These are phyloP conservation scores for Leptinotarsa peninsularis DNA, from an alignment of 2,888 invertebrate species.

Conservation along the genomic window DNA sequence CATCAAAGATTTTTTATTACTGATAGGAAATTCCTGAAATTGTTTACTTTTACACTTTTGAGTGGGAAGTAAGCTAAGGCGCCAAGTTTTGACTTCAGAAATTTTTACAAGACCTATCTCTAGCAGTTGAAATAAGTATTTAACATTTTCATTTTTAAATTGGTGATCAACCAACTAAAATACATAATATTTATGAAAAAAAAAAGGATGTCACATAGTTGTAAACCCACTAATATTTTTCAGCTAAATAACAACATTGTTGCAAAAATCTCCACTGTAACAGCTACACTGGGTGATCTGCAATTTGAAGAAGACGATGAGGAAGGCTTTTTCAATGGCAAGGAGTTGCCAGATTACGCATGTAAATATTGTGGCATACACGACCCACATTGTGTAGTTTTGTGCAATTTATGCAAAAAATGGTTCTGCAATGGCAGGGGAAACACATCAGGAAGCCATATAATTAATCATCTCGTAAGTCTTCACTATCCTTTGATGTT, in stretches of 20 bases:
- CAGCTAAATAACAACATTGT: constrained; percentile 69
- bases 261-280: constrained; percentile 74
- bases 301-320: constrained; percentile 98
- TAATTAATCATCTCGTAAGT: constrained; percentile 95
- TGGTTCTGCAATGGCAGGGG: constrained; percentile 99
- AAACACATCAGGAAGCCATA: constrained; percentile 97
- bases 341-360: constrained; percentile 94
- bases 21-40: too few species aligned
- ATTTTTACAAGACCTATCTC: too few species aligned
- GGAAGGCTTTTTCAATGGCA: constrained; percentile 86
- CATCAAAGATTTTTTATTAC: too few species aligned
- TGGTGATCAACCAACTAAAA: too few species aligned
- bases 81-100: too few species aligned
- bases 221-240: neutral
- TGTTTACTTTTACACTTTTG: too few species aligned
- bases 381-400: constrained; percentile 96
- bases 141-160: too few species aligned
- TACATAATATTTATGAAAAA: too few species aligned
- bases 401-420: constrained; percentile 98
- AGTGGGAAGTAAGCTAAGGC: too few species aligned
- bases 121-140: too few species aligned
- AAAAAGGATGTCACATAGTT: too few species aligned
- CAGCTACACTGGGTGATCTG: constrained; percentile 85
- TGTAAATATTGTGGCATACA: constrained; percentile 99
- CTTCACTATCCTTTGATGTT: neutral